phyloP scores from a whole-genome alignment of 1,140 invertebrate species.

The Atta texana region DNA sequence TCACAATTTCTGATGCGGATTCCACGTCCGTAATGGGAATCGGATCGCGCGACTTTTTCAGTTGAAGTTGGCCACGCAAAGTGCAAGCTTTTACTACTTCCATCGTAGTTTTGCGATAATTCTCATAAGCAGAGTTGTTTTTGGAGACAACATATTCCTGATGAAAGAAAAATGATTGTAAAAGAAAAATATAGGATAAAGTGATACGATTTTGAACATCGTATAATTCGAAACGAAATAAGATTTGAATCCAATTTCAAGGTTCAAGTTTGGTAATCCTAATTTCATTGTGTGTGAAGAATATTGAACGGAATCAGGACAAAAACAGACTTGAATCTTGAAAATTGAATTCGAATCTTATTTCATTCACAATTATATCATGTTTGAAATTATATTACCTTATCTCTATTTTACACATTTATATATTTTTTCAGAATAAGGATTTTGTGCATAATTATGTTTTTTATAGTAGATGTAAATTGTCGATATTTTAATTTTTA shows the following conservation, averaged over 20 bases:
- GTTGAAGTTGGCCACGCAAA: conserved; percentile 96
- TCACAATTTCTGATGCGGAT: conserved; percentile 97
- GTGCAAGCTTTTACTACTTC: conserved; percentile 95
- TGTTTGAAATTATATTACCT: no score
- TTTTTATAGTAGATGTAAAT: conserved; percentile 15
- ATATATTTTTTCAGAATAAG: not conserved
- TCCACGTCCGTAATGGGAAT: conserved; percentile 96
- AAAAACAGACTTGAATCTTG: no score
- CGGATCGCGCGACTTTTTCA: conserved; percentile 91
- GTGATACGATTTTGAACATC: no score
- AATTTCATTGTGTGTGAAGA: no score
- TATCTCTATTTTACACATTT: conserved; percentile 20
- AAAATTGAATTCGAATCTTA: no score
- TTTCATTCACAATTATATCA: no score
- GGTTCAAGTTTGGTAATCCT: no score
- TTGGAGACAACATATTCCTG: conserved; percentile 95
- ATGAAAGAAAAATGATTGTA: conserved; percentile 40
- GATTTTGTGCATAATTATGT: not conserved
- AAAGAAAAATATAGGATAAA: not conserved
- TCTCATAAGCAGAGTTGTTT: conserved; percentile 93
- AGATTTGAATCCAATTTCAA: no score
- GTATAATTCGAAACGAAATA: no score
- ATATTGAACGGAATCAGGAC: no score
- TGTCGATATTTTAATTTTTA: not conserved
- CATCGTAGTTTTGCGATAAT: conserved; percentile 95